These are phyloP conservation scores for Eurois occulta DNA, from an alignment of 2,888 invertebrate genomes.

Conservation along the genomic window DNA sequence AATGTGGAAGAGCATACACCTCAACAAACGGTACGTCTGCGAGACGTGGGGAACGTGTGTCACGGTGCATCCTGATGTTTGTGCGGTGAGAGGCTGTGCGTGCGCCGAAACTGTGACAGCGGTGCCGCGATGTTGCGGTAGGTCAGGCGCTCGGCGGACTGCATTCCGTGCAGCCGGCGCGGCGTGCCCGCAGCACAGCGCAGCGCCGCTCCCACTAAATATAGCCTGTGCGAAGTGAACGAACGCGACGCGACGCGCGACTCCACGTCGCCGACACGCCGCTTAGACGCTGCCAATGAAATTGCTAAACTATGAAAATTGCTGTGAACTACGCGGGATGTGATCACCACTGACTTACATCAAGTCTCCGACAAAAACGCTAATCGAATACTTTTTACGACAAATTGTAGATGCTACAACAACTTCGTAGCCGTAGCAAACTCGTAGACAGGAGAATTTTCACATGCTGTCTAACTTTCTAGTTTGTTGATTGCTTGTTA, in stretches of 20 bases:
- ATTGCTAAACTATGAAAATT: conserved; percentile 67
- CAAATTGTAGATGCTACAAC: conserved; percentile 33
- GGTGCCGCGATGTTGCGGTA: conserved; percentile 84
- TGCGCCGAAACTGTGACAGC: conserved; percentile 85
- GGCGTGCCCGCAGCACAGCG: conserved; percentile 70
- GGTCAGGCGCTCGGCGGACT: conserved; percentile 81
- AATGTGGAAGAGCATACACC: conserved; percentile 57
- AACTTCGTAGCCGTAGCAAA: conserved; percentile 31
- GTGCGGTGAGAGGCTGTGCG: conserved; percentile 76
- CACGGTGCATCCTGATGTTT: conserved; percentile 58
- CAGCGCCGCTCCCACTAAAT: conserved; percentile 85
- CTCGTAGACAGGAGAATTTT: conserved; percentile 17
- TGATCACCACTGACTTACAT: conserved; percentile 38
- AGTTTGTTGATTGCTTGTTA: not conserved
- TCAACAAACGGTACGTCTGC: conserved; percentile 52
- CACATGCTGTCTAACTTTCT: not conserved
- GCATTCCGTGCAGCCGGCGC: conserved; percentile 83
- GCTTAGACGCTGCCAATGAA: conserved; percentile 65
- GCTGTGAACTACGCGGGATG: conserved; percentile 35
- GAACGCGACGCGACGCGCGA: conserved; percentile 78
- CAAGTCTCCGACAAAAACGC: conserved; percentile 42
- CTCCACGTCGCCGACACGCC: conserved; percentile 65
- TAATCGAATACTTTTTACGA: conserved; percentile 43
- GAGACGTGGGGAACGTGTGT: conserved; percentile 58
- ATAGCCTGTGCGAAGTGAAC: conserved; percentile 87